Evolutionary conservation across 2,113 vertebrate species (phyloP).

Genomic region (Phocoena sinus): DNA sequence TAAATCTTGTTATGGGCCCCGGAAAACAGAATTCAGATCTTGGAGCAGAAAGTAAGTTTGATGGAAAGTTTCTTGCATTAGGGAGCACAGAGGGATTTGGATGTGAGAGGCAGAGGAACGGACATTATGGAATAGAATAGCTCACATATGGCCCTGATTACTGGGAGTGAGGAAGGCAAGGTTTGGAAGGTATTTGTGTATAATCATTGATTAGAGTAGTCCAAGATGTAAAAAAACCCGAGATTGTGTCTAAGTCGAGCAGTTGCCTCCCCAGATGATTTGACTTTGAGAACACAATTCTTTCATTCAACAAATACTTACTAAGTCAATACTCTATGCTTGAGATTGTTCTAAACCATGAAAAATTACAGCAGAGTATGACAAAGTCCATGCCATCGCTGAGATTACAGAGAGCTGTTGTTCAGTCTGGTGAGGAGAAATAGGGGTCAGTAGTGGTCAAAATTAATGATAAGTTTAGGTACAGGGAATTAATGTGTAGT

Average conservation of each 20-base stretch:
- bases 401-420: neutral
- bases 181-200: neutral
- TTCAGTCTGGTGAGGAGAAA: neutral
- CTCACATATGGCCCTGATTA: neutral
- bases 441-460: accelerated
- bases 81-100: neutral
- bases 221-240: neutral
- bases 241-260: neutral
- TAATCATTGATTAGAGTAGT: neutral
- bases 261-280: neutral
- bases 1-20: neutral
- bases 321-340: neutral
- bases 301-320: neutral
- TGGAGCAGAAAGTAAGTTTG: neutral
- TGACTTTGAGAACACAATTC: neutral
- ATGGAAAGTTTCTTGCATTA: neutral
- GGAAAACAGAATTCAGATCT: neutral
- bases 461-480: neutral
- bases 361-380: neutral
- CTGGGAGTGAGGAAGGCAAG: neutral
- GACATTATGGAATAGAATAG: no score
- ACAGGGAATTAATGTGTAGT: neutral
- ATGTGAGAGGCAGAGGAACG: neutral
- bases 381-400: neutral
- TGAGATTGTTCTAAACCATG: neutral